Conservation (phyloP, 2,113 vertebrate genomes). For the Callopanchax toddi region DNA sequence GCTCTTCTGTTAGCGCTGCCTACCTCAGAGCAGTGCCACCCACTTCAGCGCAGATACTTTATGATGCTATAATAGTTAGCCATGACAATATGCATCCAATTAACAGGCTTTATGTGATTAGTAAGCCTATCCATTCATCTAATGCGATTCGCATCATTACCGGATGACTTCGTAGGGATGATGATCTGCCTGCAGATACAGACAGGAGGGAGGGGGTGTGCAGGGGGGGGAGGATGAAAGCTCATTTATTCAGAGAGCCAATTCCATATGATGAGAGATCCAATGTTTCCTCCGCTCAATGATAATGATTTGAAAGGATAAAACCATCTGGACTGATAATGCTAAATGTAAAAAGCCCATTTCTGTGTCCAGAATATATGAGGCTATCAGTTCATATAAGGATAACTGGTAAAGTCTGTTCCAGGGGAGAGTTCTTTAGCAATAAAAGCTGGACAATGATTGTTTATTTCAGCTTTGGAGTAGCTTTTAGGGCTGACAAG, state of each 20-base stretch:
- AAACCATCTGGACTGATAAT: constrained; percentile 46
- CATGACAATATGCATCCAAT: constrained; percentile 78
- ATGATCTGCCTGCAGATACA: constrained; percentile 56
- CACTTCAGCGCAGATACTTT: constrained; percentile 44
- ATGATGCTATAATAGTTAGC: constrained; percentile 71
- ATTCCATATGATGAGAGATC: constrained; percentile 56
- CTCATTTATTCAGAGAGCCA: constrained; percentile 62
- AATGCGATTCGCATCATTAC: constrained; percentile 71
- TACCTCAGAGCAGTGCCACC: constrained; percentile 53
- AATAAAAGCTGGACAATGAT: constrained; percentile 20
- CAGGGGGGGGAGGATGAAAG: constrained; percentile 49
- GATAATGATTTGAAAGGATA: constrained; percentile 67
- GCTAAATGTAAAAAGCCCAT: constrained; percentile 32
- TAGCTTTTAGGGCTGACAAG: constrained; percentile 31
- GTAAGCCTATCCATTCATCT: constrained; percentile 71
- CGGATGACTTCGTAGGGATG: constrained; percentile 66
- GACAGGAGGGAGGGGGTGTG: constrained; percentile 20
- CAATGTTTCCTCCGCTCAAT: constrained; percentile 59
- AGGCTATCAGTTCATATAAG: constrained; percentile 27
- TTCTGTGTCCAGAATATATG: constrained; percentile 22
- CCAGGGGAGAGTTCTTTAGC: neutral
- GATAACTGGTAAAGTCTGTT: constrained; percentile 10
- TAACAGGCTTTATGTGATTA: constrained; percentile 76
- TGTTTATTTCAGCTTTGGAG: constrained; percentile 33
- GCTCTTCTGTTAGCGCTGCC: constrained; percentile 43